These are phyloP conservation scores for Ochotona curzoniae DNA, from an alignment of 2,113 vertebrate species.

Conservation along the genomic window DNA sequence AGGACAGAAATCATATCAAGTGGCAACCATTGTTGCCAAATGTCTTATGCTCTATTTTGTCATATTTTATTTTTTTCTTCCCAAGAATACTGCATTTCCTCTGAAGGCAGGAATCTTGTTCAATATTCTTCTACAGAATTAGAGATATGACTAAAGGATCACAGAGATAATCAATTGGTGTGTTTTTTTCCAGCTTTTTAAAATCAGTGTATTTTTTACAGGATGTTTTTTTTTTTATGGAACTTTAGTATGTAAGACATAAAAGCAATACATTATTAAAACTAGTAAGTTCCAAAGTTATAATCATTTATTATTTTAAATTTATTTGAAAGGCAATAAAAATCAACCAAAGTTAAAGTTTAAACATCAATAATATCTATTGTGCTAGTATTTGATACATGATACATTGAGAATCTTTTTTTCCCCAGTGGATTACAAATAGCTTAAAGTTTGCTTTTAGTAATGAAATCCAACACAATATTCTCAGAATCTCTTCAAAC, in stretches of 20 bases:
- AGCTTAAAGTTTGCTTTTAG: neutral
- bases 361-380: neutral
- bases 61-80: neutral
- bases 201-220: neutral
- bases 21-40: no score
- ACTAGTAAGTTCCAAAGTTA: conserved; percentile 21
- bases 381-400: neutral
- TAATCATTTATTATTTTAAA: conserved; percentile 51
- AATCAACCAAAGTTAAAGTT: neutral
- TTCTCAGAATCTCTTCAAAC: conserved; percentile 35
- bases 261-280: conserved; percentile 17
- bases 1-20: neutral
- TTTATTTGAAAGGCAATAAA: no score
- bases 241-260: neutral
- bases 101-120: neutral
- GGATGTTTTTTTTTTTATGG: neutral
- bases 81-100: neutral
- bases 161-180: neutral
- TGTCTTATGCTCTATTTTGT: neutral
- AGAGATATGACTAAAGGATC: neutral
- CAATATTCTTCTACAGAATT: neutral
- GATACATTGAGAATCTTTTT: neutral
- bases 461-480: neutral
- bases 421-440: neutral
- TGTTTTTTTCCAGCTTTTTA: conserved; percentile 29